Evolutionary conservation across 2,797 vertebrate genomes (phyloP), one percentile per base, ranked within the genome.

Genomic region (Rhadinocentrus ornatus): DNA sequence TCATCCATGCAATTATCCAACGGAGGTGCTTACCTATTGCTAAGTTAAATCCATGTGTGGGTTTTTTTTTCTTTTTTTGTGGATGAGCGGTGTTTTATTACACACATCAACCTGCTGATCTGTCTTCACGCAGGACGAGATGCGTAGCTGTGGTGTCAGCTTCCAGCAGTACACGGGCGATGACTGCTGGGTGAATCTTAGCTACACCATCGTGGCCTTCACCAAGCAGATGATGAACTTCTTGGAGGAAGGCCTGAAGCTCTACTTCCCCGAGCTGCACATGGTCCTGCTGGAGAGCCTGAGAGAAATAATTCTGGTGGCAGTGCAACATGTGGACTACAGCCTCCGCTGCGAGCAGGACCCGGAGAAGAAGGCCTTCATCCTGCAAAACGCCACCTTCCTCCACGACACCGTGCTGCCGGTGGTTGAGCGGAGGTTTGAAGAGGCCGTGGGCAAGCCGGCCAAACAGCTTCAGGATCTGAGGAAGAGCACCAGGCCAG

Each of bases 171-270:
- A 98, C 91, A 98, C 96, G 0, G 98, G 98, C 0, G 96, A 99
- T 8, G 97, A 97, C 93, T 99, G 98, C 93, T 99, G 98, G 98
- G 97, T 99, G 78, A 98, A 98, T 92, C 94, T 99, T 54, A 99
- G 98, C 92, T 99, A 99, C 91, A 99, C 98, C 0, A 82, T 99
- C 1, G 97, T 99, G 71, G 98, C 98, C 73, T 99, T 99, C 90
- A 98, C 97, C n/a, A 99, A 99, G 90, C 98, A 99, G 94, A 95
- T 97, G 85, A 97, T 99, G 97, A 95, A 93, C 81, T 99, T 99
- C 89, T 71, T 99, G 91, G 98, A 99, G 75, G 98, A 99, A 71
- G 97, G 97, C 0, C 91, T 99, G 81, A 98, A 97, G 89, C 95
- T 99, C 44, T 99, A 99, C 80, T 97, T 97, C 81, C 97, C 97